Base-by-base conservation (phyloP, 2,888 invertebrate genomes). In the Chloroclystis v-ata region DNA sequence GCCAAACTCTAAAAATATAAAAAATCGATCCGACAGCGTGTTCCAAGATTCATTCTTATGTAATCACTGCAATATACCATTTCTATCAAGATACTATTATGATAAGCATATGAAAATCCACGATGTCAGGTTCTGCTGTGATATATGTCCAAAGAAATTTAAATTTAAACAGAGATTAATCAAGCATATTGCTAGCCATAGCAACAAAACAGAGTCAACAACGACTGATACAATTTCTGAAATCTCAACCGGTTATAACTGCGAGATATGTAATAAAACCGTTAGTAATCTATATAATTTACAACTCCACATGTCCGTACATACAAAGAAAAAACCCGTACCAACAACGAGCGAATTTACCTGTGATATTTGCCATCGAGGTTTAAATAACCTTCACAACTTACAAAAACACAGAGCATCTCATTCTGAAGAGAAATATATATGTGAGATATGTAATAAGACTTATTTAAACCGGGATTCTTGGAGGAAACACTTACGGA, bases 221-320 rank as follows among this genome's bases (percentile, higher is more conserved):
- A 14, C 9, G 0, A 28, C 9, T 12, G 3, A n/a, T 28, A 26
- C n/a, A 13, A n/a, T n/a, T n/a, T n/a, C 5, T 20, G 20, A 20
- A 20, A 5, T 20, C 5, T 14, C 38, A 2, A 24, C 11, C 1
- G 26, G 14, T 6, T 39, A 48, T 16, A 16, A 35, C 1, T 49
- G 49, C 11, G 44, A 40, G 0, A 11, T 43, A 0, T 48, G 48
- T 24, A 13, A 29, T 4, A 39, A 48, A 12, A 41, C 30, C 20
- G 20, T 35, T 6, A 35, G 35, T 3, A 35, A 35, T 8, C 20
- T 35, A 10, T 35, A 35, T 16, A 35, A 35, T 8, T 20, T 35
- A 2, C 35, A 35, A 8, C 9, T 35, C 0, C 35, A 35, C 8
- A 35, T 35, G 35, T 35, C 35, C 1, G 35, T 35, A 11, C 35